Evolutionary conservation across 2,113 vertebrate genomes (phyloP), one percentile per base, ranked within the genome.

Genomic region (Bambusicola thoracicus): DNA sequence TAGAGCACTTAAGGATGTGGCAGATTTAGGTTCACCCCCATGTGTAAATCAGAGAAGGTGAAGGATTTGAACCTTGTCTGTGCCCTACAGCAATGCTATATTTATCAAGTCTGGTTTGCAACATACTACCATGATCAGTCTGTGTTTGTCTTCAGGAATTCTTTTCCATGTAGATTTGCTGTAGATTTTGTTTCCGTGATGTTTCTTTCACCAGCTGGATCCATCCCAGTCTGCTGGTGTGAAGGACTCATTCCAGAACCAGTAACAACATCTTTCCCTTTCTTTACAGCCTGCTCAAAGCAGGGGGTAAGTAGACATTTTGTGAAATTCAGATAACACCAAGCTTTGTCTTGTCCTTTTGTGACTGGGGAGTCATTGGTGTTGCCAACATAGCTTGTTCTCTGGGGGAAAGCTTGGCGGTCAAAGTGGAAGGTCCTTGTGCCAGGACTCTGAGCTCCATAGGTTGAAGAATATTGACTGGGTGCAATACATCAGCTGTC

Each of bases 231-330:
- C 36, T 56, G 29, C 62, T 51, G 36, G 17, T 66, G 61, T 53
- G 48, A 44, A 72, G 51, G 14, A 40, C 13, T 59, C 70, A 29
- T 61, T 76, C 25, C 38, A 89, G 49, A 65, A 53, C 11, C 14
- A 85, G 27, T n/a, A 34, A 10, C 6, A 51, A 15, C 6, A 1
- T 70, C 36, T 53, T 72, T 30, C 38, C 34, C 8, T 8, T 51
- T 56, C 40, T 89, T 75, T 76, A 25, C 30, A 77, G 17, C 7
- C 8, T 66, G 12, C 14, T 11, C 11, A 59, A 59, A 87, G 38
- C 2, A 0, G 6, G 11, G 5, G 38, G 13, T n/a, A 68, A 62
- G 46, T 51, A 19, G 11, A 46, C n/a, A 18, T 2, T 30, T 19
- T 46, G 24, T 55, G 51, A 24, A 66, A 66, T 16, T 41, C 51